Evolutionary conservation across 2,888 invertebrate species (phyloP).

Genomic region (Lepeophtheirus nordmannii): DNA sequence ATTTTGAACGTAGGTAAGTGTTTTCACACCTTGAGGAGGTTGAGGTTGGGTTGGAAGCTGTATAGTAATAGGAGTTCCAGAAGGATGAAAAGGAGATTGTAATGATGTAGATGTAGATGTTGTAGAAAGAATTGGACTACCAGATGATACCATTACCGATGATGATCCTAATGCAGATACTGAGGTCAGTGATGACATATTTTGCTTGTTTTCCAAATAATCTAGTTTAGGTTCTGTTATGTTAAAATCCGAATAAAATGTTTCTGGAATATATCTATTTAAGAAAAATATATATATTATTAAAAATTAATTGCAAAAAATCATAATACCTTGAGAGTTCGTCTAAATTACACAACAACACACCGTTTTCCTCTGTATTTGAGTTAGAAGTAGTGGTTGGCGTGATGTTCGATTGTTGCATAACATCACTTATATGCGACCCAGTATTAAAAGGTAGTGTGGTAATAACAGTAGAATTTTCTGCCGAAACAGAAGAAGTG

Average conservation of each 20-base stretch:
- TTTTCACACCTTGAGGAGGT: slow-evolving; percentile 11
- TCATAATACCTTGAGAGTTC: slow-evolving; percentile 4
- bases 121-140: too few species aligned
- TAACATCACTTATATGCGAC: too few species aligned
- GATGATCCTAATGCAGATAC: too few species aligned
- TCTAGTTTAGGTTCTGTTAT: neutral
- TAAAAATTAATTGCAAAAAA: neutral
- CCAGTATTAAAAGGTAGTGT: too few species aligned
- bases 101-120: too few species aligned
- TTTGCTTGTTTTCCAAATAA: neutral
- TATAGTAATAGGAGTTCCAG: slow-evolving; percentile 11
- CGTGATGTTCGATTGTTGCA: too few species aligned
- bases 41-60: slow-evolving; percentile 21
- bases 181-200: too few species aligned
- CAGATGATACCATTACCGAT: too few species aligned
- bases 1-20: slow-evolving; percentile 12
- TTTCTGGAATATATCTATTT: slow-evolving; percentile 17
- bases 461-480: too few species aligned
- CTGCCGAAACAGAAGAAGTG: too few species aligned
- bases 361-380: slow-evolving; percentile 3
- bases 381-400: too few species aligned
- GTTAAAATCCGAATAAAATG: slow-evolving; percentile 14
- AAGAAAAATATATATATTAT: neutral
- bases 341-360: slow-evolving; percentile 12
- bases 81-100: too few species aligned